These are phyloP conservation scores for Thomomys bottae DNA, from an alignment of 2,113 vertebrate species.

Conservation along the genomic window DNA sequence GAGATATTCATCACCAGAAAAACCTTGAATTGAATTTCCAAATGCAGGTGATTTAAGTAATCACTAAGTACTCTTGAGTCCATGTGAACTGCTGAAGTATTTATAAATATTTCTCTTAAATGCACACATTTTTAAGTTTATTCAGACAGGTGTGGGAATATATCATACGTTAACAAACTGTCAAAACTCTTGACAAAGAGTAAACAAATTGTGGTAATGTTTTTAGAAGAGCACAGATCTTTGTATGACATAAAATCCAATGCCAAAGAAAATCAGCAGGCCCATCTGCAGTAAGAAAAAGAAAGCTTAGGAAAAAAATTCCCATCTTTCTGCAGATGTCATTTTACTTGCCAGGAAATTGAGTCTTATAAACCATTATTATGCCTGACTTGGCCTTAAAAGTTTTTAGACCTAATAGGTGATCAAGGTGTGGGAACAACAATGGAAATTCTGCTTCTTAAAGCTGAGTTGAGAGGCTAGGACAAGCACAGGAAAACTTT, in stretches of 20 bases:
- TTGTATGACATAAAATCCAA: constrained; percentile 63
- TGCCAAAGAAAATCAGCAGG: constrained; percentile 62
- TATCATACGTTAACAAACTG: constrained; percentile 58
- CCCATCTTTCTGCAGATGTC: constrained; percentile 50
- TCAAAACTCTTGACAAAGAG: constrained; percentile 71
- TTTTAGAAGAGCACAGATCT: constrained; percentile 46
- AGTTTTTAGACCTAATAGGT: constrained; percentile 25
- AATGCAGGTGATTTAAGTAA: constrained; percentile 65
- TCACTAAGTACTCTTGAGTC: constrained; percentile 13
- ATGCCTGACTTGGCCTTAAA: constrained; percentile 67
- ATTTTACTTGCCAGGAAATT: constrained; percentile 60
- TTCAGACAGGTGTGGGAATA: constrained; percentile 60
- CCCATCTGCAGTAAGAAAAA: constrained; percentile 49
- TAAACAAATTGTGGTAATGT: constrained; percentile 70
- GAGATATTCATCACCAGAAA: constrained; percentile 30
- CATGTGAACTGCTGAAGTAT: constrained; percentile 60
- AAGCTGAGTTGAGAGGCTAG: background rate
- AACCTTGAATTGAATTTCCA: constrained; percentile 33
- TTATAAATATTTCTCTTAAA: constrained; percentile 79
- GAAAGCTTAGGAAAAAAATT: constrained; percentile 38
- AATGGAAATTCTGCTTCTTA: constrained; percentile 29
- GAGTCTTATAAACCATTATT: constrained; percentile 57
- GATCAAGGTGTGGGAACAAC: constrained; percentile 52
- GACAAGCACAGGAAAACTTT: constrained; percentile 30
- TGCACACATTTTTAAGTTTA: constrained; percentile 62